phyloP scores from a whole-genome alignment of 2,797 vertebrate species.

The Hemitrygon akajei region DNA sequence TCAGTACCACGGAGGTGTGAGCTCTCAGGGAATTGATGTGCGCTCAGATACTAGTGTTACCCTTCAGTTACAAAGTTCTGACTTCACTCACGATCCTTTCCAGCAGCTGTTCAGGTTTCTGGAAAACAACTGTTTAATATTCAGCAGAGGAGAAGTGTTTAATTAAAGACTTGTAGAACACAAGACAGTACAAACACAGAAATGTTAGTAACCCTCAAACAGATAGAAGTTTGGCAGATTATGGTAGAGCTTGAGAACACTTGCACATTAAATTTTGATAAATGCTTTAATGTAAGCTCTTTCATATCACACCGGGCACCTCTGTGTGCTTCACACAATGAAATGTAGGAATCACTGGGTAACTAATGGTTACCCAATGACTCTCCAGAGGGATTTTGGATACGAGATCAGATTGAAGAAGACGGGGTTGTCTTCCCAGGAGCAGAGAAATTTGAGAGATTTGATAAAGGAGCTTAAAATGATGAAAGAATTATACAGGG shows the following conservation, averaged over 20 bases:
- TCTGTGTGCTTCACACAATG: not conserved
- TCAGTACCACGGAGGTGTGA: not conserved
- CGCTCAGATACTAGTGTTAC: not conserved
- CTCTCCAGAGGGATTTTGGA: no score
- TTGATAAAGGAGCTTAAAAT: no score
- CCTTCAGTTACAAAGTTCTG: not conserved
- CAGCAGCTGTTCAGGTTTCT: not conserved
- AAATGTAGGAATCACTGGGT: not conserved
- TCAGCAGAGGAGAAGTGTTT: not conserved
- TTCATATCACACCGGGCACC: not conserved
- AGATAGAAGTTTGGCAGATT: not conserved
- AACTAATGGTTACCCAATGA: not conserved
- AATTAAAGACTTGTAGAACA: not conserved
- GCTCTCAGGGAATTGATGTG: not conserved
- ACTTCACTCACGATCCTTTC: not conserved
- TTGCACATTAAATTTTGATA: not conserved
- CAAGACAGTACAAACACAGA: not conserved
- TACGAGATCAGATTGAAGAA: no score
- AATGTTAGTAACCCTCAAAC: not conserved
- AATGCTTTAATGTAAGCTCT: not conserved
- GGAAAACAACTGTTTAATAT: not conserved
- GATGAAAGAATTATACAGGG: no score
- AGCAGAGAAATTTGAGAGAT: not conserved
- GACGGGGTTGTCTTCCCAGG: not conserved
- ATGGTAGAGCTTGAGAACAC: not conserved